Evolutionary conservation across 2,888 invertebrate genomes (phyloP), one percentile per base, ranked within the genome.

Genomic region (Acronicta aceris): DNA sequence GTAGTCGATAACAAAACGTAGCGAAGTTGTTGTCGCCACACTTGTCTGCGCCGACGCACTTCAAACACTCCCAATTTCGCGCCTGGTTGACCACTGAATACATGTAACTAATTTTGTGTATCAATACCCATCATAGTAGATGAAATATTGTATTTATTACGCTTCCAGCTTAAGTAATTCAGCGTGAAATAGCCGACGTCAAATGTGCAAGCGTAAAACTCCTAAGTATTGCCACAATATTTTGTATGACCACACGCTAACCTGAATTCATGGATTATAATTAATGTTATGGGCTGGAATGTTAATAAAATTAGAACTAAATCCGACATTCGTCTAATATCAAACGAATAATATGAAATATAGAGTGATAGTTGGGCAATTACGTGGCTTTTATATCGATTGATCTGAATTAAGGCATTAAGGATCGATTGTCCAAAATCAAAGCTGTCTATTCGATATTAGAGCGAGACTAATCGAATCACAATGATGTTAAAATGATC

Each of bases 1-100:
- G 90, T 89, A 90, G 77, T 85, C 78, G 79, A 86, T 81, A 87
- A 90, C 86, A 87, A 90, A 86, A 81, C 68, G 69, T 66, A 74
- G 79, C 75, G 65, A 71, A 76, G 82, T 85, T 87, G 86, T 90
- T 91, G 92, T 92, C 93, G 90, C 90, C 87, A 90, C 91, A 90
- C 91, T 90, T 89, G 87, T 88, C 87, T 84, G 74, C 81, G 84
- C 81, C 85, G 78, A 76, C 64, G 71, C 67, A 85, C 88, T 85
- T 82, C 87, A 90, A 90, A 90, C 87, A 88, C 84, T 83, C 81
- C 82, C 92, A 92, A 94, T 94, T 94, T 94, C 92, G 94, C 92
- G 93, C 79, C 79, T 85, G 85, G 90, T 89, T 91, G 88, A 83
- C 82, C 82, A 71, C 60, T 88, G 87, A 92, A 92, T 90, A 83